Evolutionary conservation across 2,888 invertebrate genomes (phyloP).

Genomic region (Epistrophe eligans): DNA sequence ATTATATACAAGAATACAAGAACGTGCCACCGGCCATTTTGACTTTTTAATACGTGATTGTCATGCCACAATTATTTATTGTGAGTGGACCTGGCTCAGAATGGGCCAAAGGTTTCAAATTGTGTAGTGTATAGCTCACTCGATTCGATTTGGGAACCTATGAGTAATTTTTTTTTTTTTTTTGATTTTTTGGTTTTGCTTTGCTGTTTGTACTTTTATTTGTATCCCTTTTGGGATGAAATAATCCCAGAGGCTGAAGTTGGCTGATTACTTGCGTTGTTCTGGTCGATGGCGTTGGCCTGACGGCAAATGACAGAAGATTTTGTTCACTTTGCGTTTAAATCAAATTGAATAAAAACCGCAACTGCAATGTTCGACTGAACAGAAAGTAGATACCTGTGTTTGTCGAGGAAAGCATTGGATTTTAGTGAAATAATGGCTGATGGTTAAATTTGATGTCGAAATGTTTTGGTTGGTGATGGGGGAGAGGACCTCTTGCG

Average conservation of each 20-base stretch:
- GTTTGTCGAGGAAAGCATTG: constrained; percentile 39
- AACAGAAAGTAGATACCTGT: constrained; percentile 36
- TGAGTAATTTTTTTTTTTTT: background rate
- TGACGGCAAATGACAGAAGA: background rate
- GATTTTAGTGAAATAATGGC: constrained; percentile 54
- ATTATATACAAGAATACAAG: constrained; percentile 54
- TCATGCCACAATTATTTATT: constrained; percentile 76
- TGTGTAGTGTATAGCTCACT: constrained; percentile 28
- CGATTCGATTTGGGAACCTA: constrained; percentile 40
- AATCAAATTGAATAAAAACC: constrained; percentile 63
- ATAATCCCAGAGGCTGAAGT: constrained; percentile 54
- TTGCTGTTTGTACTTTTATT: constrained; percentile 22
- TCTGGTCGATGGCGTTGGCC: constrained; percentile 18
- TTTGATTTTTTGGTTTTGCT: background rate
- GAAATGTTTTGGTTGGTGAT: background rate
- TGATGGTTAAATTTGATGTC: constrained; percentile 41
- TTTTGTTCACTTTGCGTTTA: constrained; percentile 52
- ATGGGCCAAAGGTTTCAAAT: constrained; percentile 51
- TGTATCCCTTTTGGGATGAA: constrained; percentile 38
- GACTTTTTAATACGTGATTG: constrained; percentile 76
- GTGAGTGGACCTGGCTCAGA: constrained; percentile 42
- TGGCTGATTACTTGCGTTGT: constrained; percentile 66
- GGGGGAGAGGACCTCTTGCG: background rate
- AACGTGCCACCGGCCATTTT: constrained; percentile 72
- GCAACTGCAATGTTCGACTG: constrained; percentile 53